These are phyloP conservation scores for Aphelenchoides besseyi DNA, from an alignment of 1,140 invertebrate genomes.

Conservation along the genomic window DNA sequence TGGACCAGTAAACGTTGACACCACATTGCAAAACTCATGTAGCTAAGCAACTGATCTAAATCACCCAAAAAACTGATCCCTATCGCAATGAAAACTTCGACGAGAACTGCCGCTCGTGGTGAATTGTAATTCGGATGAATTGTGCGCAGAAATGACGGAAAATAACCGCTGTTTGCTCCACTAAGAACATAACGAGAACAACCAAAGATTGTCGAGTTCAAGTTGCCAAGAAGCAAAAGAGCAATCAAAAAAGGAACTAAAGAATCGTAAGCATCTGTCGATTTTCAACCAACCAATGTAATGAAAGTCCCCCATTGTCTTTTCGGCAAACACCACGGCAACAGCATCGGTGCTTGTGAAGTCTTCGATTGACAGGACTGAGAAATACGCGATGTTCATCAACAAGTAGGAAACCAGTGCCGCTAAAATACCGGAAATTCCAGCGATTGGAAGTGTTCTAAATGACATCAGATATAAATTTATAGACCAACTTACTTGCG, in stretches of 20 bases:
- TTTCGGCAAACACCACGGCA: not conserved
- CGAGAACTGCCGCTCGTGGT: constrained; percentile 48
- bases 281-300: too few species aligned
- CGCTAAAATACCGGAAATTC: constrained; percentile 42
- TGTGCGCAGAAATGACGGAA: constrained; percentile 42
- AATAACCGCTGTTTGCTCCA: constrained; percentile 37
- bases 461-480: too few species aligned
- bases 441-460: constrained; percentile 50
- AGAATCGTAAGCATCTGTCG: too few species aligned
- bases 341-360: not conserved
- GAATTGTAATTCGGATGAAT: constrained; percentile 38
- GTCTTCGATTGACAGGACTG: constrained; percentile 41
- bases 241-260: constrained; percentile 55
- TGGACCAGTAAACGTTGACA: constrained; percentile 21
- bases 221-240: constrained; percentile 49
- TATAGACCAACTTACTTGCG: too few species aligned
- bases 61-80: constrained; percentile 52
- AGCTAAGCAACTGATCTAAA: constrained; percentile 54
- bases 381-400: constrained; percentile 54
- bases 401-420: constrained; percentile 44
- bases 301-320: constrained; percentile 42
- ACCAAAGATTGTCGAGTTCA: constrained; percentile 55
- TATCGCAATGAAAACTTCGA: constrained; percentile 46
- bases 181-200: constrained; percentile 49
- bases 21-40: constrained; percentile 49